Evolutionary conservation across 2,797 vertebrate species (phyloP), one percentile per base, ranked within the genome.

Genomic region (Hapalemur alaotrensis): DNA sequence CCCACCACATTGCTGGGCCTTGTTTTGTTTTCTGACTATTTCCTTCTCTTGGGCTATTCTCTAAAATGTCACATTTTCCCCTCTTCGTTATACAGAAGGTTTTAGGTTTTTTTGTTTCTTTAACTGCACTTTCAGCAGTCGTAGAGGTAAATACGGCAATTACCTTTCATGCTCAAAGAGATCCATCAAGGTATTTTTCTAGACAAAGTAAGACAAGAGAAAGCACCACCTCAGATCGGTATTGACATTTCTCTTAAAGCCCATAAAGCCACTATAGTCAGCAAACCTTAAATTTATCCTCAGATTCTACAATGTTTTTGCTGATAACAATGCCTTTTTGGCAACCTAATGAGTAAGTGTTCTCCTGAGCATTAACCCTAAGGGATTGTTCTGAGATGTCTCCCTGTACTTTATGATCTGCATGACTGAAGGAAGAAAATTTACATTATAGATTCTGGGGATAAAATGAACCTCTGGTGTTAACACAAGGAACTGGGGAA

Each of bases 241-340:
- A 83, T 43, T 76, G 32, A 30, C 63, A 67, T 91, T 88, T 95
- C n/a, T 25, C 32, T 95, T 69, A 73, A 88, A 93, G 50, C 18
- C 38, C 22, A 14, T 79, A 84, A 87, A 91, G 23, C 5, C 32
- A 84, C 14, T 73, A 30, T 17, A 73, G 41, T 61, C 41, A 75
- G 63, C 52, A 46, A 73, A 91, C 4, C 35, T 84, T 75, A 65
- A 85, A 83, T 4, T 48, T 79, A 69, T 54, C 18, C 5, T 65
- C 13, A 61, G 75, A 82, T 7, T 48, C 15, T 30, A 32, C 43
- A 35, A 3, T 7, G 23, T 41, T 72, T 92, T 52, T 22, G 46
- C 30, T 73, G 2, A 79, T 8, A 70, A 67, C 15, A 69, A 61
- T 14, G n/a, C 4, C 43, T 93, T 43, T 72, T 73, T 61, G 41